These are phyloP conservation scores for Epistrophe grossulariae DNA, from an alignment of 2,888 invertebrate genomes.

Conservation along the genomic window DNA sequence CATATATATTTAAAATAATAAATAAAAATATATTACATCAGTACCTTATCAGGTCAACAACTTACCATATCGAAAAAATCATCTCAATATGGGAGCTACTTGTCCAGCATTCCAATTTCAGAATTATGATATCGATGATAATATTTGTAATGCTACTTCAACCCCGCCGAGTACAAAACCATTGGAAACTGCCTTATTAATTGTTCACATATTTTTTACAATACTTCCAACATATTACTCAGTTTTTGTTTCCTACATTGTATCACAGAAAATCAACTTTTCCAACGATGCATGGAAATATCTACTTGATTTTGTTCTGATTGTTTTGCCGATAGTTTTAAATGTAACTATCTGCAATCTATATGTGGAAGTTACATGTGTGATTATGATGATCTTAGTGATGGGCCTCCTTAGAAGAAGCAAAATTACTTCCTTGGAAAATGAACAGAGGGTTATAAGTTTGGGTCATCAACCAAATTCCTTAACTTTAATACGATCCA, in stretches of 20 bases:
- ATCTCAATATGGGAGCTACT: conserved; percentile 7
- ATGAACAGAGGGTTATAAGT: conserved; percentile 58
- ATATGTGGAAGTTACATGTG: conserved; percentile 78
- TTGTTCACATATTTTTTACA: conserved; percentile 77
- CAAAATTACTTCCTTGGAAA: conserved; percentile 1
- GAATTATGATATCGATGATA: background rate
- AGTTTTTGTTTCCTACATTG: conserved; percentile 37
- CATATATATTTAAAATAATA: too few relatives aligned
- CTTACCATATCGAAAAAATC: background rate
- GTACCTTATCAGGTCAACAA: too few relatives aligned
- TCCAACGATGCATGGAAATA: conserved; percentile 79
- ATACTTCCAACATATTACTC: conserved; percentile 77
- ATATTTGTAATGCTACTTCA: conserved; percentile 40
- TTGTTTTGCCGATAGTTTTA: conserved; percentile 86
- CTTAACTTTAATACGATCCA: conserved; percentile 89
- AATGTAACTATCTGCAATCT: conserved; percentile 85
- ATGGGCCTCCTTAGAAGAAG: conserved; percentile 1
- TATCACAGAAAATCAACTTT: conserved; percentile 29
- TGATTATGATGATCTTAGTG: background rate
- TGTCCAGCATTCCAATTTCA: conserved; percentile 29
- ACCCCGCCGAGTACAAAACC: conserved; percentile 51
- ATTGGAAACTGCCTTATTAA: conserved; percentile 73
- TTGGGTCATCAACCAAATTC: conserved; percentile 82
- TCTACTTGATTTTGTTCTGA: conserved; percentile 85
- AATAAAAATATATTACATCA: too few relatives aligned